Evolutionary conservation across 2,797 vertebrate species (phyloP).

Genomic region (Myripristis jacobus): DNA sequence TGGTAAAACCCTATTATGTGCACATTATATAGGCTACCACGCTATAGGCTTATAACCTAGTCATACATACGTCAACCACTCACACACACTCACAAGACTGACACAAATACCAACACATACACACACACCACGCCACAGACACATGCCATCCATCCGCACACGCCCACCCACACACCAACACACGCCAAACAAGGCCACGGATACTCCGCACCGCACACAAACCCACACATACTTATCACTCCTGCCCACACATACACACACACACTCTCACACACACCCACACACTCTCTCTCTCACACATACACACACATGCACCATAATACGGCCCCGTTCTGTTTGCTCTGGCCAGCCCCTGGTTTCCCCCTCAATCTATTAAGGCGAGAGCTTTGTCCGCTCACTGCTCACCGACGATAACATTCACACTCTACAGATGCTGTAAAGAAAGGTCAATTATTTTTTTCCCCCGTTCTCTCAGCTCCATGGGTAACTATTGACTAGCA

Average conservation of each 20-base stretch:
- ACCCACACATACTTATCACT: not conserved
- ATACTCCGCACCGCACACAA: not conserved
- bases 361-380: slow-evolving; percentile 46
- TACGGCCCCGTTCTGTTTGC: slow-evolving; percentile 18
- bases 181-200: slow-evolving; percentile 1
- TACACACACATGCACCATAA: not conserved
- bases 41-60: too few relatives aligned
- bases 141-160: not conserved
- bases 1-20: too few relatives aligned
- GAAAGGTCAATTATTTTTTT: slow-evolving; percentile 58
- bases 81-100: slow-evolving; percentile 17
- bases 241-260: not conserved
- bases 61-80: not conserved
- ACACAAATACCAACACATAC: slow-evolving; percentile 17
- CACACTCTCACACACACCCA: slow-evolving; percentile 8
- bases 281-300: slow-evolving; percentile 1
- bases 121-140: not conserved
- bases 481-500: slow-evolving; percentile 34
- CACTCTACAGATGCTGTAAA: slow-evolving; percentile 38
- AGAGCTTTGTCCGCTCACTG: slow-evolving; percentile 55
- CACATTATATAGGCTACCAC: too few relatives aligned
- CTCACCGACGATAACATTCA: slow-evolving; percentile 73
- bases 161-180: not conserved
- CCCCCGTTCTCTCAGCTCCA: slow-evolving; percentile 13
- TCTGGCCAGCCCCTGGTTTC: slow-evolving; percentile 42